Conservation (phyloP, 2,797 vertebrate genomes). For the Pangasius djambal region DNA sequence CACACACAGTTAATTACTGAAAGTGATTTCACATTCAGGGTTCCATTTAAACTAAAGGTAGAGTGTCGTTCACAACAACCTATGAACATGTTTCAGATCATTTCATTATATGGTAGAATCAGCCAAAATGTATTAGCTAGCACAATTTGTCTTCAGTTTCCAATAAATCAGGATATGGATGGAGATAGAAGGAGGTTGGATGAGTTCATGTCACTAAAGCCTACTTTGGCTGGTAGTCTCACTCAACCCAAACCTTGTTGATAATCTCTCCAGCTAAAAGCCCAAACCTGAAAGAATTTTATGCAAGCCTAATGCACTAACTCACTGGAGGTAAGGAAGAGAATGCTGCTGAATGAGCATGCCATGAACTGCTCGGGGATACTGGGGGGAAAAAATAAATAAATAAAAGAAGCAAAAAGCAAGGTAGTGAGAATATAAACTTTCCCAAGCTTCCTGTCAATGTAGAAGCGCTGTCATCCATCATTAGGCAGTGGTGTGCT, state of each 20-base stretch:
- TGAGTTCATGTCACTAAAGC: not conserved
- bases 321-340: not conserved
- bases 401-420: not conserved
- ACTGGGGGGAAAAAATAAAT: no score
- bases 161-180: not conserved
- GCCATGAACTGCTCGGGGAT: not conserved
- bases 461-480: slow-evolving; percentile 9
- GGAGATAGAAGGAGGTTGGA: not conserved
- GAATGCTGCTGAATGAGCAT: not conserved
- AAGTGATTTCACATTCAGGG: not conserved
- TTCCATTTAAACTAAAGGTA: not conserved
- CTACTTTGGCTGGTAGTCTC: not conserved
- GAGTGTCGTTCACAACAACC: not conserved
- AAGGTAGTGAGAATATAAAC: not conserved
- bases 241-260: slow-evolving; percentile 4
- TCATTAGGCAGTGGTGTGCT: slow-evolving; percentile 15
- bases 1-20: not conserved
- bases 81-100: not conserved
- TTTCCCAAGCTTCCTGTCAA: not conserved
- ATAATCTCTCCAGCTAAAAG: not conserved
- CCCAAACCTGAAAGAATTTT: not conserved
- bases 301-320: not conserved
- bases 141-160: not conserved
- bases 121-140: not conserved
- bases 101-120: not conserved